Conservation (phyloP, 2,797 vertebrate genomes). For the Hippoglossus hippoglossus region DNA sequence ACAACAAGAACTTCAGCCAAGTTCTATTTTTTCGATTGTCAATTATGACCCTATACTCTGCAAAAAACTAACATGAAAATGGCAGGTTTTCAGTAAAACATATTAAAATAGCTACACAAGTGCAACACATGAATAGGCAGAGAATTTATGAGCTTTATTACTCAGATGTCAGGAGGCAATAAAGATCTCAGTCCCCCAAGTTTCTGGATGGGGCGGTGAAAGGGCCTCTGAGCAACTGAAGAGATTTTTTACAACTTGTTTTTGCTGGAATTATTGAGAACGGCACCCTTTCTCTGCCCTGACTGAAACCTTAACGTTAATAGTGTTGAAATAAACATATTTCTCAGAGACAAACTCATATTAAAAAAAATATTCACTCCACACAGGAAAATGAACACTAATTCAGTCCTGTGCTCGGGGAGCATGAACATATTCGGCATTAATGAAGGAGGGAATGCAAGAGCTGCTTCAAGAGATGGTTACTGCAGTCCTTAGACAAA, state of each 20-base stretch:
- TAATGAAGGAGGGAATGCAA: conserved; percentile 32
- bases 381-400: conserved; percentile 30
- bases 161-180: conserved; percentile 61
- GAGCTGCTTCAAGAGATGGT: conserved; percentile 49
- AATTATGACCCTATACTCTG: conserved; percentile 27
- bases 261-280: conserved; percentile 39
- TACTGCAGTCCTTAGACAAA: no score
- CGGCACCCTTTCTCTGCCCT: conserved; percentile 34
- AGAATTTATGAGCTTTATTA: conserved; percentile 62
- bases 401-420: conserved; percentile 19
- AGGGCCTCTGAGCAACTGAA: conserved; percentile 15
- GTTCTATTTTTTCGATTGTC: conserved; percentile 37
- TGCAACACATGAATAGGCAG: conserved; percentile 44
- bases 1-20: conserved; percentile 4
- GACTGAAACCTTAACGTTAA: conserved; percentile 38
- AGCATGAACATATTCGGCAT: conserved; percentile 39
- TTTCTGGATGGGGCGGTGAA: conserved; percentile 23
- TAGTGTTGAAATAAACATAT: conserved; percentile 45
- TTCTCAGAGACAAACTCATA: conserved; percentile 37
- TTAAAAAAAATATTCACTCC: not conserved
- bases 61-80: conserved; percentile 6
- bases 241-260: conserved; percentile 44
- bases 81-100: not conserved
- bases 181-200: conserved; percentile 43
- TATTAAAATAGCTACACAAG: conserved; percentile 38